A percentile compares a stretch with the other conserved stretches of the same genome.
phyloP scores from a whole-genome alignment of 2,113 vertebrate species.

The Anser cygnoides region DNA sequence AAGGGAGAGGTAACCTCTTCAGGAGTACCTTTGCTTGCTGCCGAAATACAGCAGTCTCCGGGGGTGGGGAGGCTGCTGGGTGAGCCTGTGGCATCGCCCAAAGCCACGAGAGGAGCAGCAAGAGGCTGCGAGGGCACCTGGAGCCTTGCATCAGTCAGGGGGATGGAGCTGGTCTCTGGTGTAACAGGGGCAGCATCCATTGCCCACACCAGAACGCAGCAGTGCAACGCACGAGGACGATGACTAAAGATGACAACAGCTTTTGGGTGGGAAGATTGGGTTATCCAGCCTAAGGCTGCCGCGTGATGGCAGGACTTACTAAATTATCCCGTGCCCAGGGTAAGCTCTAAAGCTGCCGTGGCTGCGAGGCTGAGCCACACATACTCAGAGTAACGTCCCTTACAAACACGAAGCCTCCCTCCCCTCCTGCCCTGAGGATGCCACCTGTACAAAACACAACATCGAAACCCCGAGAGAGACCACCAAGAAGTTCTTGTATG shows the following conservation, averaged over 20 bases:
- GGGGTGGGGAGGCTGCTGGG: neutral
- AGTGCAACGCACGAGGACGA: accelerated
- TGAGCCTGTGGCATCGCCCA: neutral
- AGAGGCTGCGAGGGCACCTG: neutral
- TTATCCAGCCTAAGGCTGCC: neutral
- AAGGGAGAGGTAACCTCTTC: neutral
- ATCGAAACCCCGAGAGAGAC: neutral
- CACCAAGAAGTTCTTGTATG: neutral
- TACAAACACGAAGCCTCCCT: neutral
- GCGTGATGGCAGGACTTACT: neutral
- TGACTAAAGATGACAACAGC: neutral
- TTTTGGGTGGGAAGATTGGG: neutral
- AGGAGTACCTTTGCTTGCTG: neutral
- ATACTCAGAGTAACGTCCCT: neutral
- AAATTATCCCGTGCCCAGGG: neutral
- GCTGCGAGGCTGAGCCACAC: neutral
- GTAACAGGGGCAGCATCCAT: accelerated
- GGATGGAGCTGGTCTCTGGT: neutral
- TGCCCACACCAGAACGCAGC: neutral
- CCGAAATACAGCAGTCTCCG: neutral
- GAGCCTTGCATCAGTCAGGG: accelerated
- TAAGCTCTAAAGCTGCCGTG: neutral
- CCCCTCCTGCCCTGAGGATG: neutral
- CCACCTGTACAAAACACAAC: neutral
- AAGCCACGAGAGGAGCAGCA: neutral